A percentile compares a stretch with the other conserved stretches of the same genome.
Conservation (phyloP, 2,113 vertebrate species). For the Thamnophis sirtalis region DNA sequence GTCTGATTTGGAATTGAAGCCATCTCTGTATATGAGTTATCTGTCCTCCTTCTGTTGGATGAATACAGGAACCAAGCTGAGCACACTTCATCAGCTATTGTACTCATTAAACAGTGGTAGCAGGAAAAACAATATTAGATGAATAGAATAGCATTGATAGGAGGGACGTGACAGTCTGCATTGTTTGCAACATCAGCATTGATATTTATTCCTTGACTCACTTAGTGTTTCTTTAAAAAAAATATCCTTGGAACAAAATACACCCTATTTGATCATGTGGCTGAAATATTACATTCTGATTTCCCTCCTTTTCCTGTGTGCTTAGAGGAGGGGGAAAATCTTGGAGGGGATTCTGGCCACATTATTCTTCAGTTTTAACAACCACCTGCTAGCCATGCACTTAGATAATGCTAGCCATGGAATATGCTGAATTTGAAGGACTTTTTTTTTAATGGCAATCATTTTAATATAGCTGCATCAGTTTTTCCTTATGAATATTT, state of each 20-base stretch:
- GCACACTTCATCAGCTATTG: not conserved
- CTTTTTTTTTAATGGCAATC: not conserved
- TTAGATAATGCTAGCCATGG: not conserved
- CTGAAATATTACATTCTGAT: not conserved
- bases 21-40: not conserved
- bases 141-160: not conserved
- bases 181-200: not conserved
- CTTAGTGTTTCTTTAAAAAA: not conserved
- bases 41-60: not conserved
- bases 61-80: not conserved
- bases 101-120: not conserved
- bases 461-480: not conserved
- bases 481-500: not conserved
- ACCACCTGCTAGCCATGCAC: no score
- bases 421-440: not conserved
- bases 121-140: not conserved
- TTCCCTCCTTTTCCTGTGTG: not conserved
- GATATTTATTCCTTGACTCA: not conserved
- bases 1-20: not conserved
- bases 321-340: not conserved
- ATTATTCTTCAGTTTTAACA: not conserved
- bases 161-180: not conserved
- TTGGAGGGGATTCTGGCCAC: not conserved
- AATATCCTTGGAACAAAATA: not conserved
- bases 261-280: not conserved